Evolutionary conservation across 2,797 vertebrate genomes (phyloP).

Genomic region (Enteromius fasciolatus): DNA sequence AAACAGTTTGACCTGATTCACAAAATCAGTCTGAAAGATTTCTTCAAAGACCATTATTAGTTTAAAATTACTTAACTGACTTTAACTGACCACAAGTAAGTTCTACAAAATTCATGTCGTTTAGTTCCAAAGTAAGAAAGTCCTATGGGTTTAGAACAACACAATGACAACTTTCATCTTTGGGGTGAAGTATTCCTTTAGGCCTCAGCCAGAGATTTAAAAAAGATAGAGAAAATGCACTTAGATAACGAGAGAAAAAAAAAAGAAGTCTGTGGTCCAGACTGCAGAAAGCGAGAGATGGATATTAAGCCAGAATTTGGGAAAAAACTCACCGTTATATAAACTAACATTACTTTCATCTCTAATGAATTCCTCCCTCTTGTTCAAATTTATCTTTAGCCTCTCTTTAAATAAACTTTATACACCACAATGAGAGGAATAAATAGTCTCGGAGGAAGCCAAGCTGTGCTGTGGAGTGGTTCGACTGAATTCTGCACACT

Average conservation of each 20-base stretch:
- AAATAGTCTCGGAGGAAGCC: constrained; percentile 37
- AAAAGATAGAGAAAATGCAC: background rate
- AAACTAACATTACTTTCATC: constrained; percentile 30
- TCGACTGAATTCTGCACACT: constrained; percentile 60
- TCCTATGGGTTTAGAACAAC: background rate
- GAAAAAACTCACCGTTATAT: background rate
- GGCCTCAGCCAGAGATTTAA: background rate
- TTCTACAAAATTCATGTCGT: background rate
- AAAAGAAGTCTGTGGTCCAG: constrained; percentile 1
- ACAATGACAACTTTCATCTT: background rate
- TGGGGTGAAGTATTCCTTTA: background rate
- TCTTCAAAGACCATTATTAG: background rate
- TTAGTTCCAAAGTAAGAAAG: background rate
- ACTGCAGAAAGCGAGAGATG: background rate
- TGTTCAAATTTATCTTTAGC: constrained; percentile 22
- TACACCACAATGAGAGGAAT: constrained; percentile 39
- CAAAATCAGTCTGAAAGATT: background rate
- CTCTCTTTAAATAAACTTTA: constrained; percentile 41
- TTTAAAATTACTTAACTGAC: background rate
- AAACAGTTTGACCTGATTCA: background rate
- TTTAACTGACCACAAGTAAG: background rate
- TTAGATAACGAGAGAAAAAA: background rate
- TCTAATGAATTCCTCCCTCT: constrained; percentile 21
- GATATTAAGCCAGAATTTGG: background rate
- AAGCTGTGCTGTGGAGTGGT: constrained; percentile 52